Base-by-base conservation (phyloP, 2,797 vertebrate species). In the Epinephelus malabaricus region DNA sequence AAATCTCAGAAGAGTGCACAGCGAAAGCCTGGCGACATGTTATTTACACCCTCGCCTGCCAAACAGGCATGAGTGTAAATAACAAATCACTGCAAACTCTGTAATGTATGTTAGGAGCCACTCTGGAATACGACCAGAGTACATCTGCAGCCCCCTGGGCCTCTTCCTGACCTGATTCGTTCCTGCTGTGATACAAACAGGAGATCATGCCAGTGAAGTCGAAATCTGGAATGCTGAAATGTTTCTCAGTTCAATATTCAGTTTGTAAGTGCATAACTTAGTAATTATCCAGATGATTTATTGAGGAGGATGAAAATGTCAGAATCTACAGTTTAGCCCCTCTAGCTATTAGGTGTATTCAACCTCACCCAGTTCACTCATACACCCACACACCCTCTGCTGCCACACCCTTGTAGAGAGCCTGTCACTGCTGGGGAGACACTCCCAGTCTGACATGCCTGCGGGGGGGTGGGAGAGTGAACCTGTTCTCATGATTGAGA, bases 381-480 rank as follows among this genome's bases (percentile, higher is more conserved):
- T 56, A 82, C 66, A 77, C 62, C 17, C 55, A 65, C 78, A 63
- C 70, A 43, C 73, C 43, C 49, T 51, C 72, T 64, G 78, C 63
- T 11, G 68, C 89, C 89, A 88, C 91, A 61, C 93, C 92, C 82
- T 82, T 63, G 30, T 55, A 25, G 25, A 80, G 69, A 73, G 63
- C 51, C n/a, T 82, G 84, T 89, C 77, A 71, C 78, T 76, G 87
- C 81, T 68, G 76, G 27, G 59, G 72, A 83, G 86, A 85, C 92
- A 85, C 93, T 89, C 93, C 89, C 86, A 82, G 79, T 84, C 81
- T 73, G 78, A 76, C 76, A 80, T 77, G 79, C 82, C 79, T 80
- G 78, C 38, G 63, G 61, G 56, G 45, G 45, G 34, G 6, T 30
- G 13, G 23, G 34, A 51, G 49, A 53, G 54, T 30, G 30, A 62